Conservation (phyloP, 2,888 invertebrate genomes). For the Atethmia centrago region DNA sequence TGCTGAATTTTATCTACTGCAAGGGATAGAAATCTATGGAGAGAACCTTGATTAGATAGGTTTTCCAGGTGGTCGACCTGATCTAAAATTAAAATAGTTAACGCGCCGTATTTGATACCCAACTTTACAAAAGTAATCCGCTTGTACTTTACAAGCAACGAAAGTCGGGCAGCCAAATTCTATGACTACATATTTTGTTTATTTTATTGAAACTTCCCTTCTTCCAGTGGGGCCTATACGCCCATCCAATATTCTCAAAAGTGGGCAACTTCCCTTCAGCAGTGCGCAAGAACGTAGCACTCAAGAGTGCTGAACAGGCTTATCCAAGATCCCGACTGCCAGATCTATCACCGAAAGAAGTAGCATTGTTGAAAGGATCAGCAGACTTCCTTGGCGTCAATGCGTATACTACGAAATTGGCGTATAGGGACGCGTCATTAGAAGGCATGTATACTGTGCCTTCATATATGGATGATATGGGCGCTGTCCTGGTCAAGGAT, state of each 20-base stretch:
- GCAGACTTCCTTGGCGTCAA: slow-evolving; percentile 93
- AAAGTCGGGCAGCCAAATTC: background rate
- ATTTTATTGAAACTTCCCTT: background rate
- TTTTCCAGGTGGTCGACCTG: background rate
- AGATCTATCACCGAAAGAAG: slow-evolving; percentile 89
- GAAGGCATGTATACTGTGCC: slow-evolving; percentile 81
- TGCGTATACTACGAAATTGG: slow-evolving; percentile 90
- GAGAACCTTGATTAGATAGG: background rate
- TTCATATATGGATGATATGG: slow-evolving; percentile 82
- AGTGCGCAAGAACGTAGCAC: slow-evolving; percentile 89
- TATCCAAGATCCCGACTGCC: slow-evolving; percentile 90
- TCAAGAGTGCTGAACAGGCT: slow-evolving; percentile 90
- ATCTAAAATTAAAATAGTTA: too few species aligned
- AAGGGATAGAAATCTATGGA: background rate
- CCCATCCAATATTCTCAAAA: slow-evolving; percentile 87
- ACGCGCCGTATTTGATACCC: too few species aligned
- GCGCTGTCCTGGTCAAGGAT: slow-evolving; percentile 76
- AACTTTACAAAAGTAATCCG: too few species aligned
- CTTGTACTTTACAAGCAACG: background rate
- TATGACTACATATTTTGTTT: too few species aligned
- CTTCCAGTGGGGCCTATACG: slow-evolving; percentile 85
- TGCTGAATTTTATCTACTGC: background rate
- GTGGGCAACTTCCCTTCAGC: slow-evolving; percentile 91
- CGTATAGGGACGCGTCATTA: slow-evolving; percentile 79
- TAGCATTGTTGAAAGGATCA: slow-evolving; percentile 90